These are phyloP conservation scores for Salmo trutta DNA, from an alignment of 2,797 vertebrate genomes.

Conservation along the genomic window DNA sequence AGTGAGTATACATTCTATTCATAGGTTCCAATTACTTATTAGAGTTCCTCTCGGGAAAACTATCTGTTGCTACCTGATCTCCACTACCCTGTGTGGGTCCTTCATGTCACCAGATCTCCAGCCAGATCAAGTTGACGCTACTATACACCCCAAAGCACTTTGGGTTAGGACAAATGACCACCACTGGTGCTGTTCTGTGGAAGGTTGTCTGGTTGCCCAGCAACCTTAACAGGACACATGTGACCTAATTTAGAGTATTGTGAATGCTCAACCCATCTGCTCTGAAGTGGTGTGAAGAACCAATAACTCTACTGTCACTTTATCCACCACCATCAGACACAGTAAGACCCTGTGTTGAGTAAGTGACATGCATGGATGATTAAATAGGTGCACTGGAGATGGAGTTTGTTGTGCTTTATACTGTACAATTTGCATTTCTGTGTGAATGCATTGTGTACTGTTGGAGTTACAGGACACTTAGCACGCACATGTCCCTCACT, in stretches of 20 bases:
- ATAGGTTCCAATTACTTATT: constrained; percentile 48
- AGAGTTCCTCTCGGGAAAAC: constrained; percentile 32
- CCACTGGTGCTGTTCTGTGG: constrained; percentile 3
- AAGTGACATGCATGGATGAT: constrained; percentile 7
- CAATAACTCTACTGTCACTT: not conserved
- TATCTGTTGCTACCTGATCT: constrained; percentile 55
- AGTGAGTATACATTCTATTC: constrained; percentile 3
- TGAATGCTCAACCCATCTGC: constrained; percentile 3
- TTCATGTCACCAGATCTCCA: constrained; percentile 56
- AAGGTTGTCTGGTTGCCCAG: constrained; percentile 36
- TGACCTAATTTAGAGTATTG: constrained; percentile 41
- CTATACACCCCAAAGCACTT: constrained; percentile 16
- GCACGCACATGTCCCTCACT: no score
- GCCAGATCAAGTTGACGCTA: constrained; percentile 38
- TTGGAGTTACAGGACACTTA: not conserved
- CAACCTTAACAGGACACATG: constrained; percentile 21
- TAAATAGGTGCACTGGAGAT: not conserved
- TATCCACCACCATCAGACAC: not conserved
- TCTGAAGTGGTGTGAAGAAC: constrained; percentile 4
- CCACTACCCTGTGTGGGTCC: constrained; percentile 25
- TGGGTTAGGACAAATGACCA: constrained; percentile 31
- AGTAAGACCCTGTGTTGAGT: constrained; percentile 5
- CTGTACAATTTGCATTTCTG: not conserved
- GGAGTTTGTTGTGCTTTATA: not conserved
- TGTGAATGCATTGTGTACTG: not conserved